Percentiles rank a stretch among this genome's conserved stretches.
These are phyloP conservation scores for Yponomeuta evonymella DNA, from an alignment of 2,888 invertebrate genomes.

Conservation along the genomic window DNA sequence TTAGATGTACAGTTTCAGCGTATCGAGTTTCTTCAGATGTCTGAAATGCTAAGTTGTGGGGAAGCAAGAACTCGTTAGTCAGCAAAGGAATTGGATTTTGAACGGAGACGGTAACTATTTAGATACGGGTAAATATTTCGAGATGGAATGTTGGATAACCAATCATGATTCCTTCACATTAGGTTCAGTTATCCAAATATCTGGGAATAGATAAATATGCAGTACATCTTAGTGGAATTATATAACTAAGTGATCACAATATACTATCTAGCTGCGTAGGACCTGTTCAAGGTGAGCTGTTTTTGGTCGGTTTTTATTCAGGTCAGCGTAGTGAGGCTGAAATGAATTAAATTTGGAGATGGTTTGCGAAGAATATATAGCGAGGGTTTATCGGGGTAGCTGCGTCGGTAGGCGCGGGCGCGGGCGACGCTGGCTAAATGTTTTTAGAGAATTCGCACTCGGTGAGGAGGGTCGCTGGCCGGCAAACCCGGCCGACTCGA, in stretches of 20 bases:
- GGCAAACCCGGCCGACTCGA: constrained; percentile 50
- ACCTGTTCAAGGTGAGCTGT: too few species aligned
- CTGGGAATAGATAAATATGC: too few species aligned
- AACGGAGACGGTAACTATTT: not conserved
- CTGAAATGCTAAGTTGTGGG: not conserved
- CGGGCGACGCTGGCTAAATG: constrained; percentile 49
- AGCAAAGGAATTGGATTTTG: not conserved
- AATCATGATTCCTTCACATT: too few species aligned
- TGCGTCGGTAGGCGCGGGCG: constrained; percentile 23
- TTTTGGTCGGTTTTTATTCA: too few species aligned
- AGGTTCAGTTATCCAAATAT: too few species aligned
- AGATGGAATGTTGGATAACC: too few species aligned
- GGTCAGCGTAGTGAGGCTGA: too few species aligned
- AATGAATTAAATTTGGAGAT: not conserved
- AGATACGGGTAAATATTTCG: too few species aligned
- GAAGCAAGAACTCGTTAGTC: not conserved
- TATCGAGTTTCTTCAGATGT: not conserved
- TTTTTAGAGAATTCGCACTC: constrained; percentile 54
- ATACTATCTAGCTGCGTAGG: too few species aligned
- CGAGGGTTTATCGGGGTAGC: not conserved
- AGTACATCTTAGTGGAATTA: too few species aligned
- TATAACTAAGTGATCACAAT: too few species aligned
- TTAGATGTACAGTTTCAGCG: not conserved
- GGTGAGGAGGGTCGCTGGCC: constrained; percentile 67
- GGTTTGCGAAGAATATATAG: not conserved